Base-by-base conservation (phyloP, 1,140 invertebrate species). In the Paracyclopina nana region DNA sequence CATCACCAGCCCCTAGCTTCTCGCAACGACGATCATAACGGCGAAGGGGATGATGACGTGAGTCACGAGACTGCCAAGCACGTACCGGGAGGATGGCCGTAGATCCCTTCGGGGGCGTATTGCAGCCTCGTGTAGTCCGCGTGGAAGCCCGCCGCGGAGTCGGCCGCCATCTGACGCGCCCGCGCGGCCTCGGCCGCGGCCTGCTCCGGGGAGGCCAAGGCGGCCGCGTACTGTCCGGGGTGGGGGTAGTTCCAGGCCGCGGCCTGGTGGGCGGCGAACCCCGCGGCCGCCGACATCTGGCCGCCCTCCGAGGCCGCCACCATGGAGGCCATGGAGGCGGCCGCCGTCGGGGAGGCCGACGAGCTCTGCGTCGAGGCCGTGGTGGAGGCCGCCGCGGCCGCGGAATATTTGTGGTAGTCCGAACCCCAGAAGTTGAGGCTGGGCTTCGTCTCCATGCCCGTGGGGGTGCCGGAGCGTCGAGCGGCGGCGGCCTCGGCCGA, bases 341-440 rank as follows among this genome's bases (percentile, higher is more conserved):
- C 34, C 8, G 34, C n/a, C n/a, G 34, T n/a, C 34, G 20, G 20
- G 20, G n/a, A 38, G 34, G 34, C 34, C 9, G 34, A n/a, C 2
- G 34, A n/a, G n/a, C n/a, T n/a, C n/a, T n/a, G n/a, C n/a, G n/a
- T n/a, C 20, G 34, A n/a, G 34, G 34, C 34, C 14, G 34, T 20
- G 34, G 34, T 20, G 20, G 34, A n/a, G n/a, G 34, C 34, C 34
- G 34, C 14, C 20, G n/a, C 34, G 2, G 34, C 34, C 3, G 34
- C 34, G n/a, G 34, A 38, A 20, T 38, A 38, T 38, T 38, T 38
- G 34, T 38, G 34, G 20, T 38, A 38, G 9, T 38, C 34, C 5
- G 14, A 16, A 20, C 34, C 34, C 34, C 34, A 38, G 20, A 38
- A 38, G n/a, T n/a, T n/a, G n/a, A n/a, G n/a, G n/a, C n/a, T n/a